phyloP scores from a whole-genome alignment of 1,140 invertebrate genomes.

The Maconellicoccus hirsutus region DNA sequence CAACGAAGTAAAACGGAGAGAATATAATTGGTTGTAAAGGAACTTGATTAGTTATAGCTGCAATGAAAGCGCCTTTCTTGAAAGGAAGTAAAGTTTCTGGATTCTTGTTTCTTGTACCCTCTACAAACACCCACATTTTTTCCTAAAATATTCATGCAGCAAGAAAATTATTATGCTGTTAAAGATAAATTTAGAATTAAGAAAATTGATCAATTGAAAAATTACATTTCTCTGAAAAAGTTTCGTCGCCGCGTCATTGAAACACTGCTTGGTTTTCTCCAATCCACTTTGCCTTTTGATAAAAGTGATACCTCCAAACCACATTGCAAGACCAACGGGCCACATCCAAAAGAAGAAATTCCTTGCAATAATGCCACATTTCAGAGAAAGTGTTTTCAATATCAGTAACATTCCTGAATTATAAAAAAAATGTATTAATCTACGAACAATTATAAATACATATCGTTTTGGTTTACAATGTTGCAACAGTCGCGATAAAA shows the following conservation, averaged over 20 bases:
- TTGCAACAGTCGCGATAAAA: too few species aligned
- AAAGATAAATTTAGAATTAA: too few species aligned
- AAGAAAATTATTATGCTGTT: too few species aligned
- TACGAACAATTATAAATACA: too few species aligned
- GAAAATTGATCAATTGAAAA: too few species aligned
- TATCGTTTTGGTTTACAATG: too few species aligned
- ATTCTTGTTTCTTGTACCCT: constrained; percentile 43
- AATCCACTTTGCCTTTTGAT: constrained; percentile 55
- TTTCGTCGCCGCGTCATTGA: background rate
- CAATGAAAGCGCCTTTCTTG: constrained; percentile 65
- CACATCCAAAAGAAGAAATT: constrained; percentile 75
- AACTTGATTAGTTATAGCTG: constrained; percentile 55
- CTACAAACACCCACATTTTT: constrained; percentile 52
- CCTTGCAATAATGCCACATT: constrained; percentile 48
- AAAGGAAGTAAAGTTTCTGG: constrained; percentile 39
- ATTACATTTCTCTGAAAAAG: background rate
- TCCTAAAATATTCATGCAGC: constrained; percentile 40
- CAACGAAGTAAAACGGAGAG: constrained; percentile 53
- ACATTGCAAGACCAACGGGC: constrained; percentile 75
- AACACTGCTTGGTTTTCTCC: background rate
- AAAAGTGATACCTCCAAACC: constrained; percentile 75
- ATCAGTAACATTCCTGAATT: constrained; percentile 32
- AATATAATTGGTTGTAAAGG: constrained; percentile 59
- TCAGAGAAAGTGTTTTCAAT: constrained; percentile 36
- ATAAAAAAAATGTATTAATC: too few species aligned